Evolutionary conservation across 2,888 invertebrate genomes (phyloP), one percentile per base, ranked within the genome.

Genomic region (Oligia strigilis): DNA sequence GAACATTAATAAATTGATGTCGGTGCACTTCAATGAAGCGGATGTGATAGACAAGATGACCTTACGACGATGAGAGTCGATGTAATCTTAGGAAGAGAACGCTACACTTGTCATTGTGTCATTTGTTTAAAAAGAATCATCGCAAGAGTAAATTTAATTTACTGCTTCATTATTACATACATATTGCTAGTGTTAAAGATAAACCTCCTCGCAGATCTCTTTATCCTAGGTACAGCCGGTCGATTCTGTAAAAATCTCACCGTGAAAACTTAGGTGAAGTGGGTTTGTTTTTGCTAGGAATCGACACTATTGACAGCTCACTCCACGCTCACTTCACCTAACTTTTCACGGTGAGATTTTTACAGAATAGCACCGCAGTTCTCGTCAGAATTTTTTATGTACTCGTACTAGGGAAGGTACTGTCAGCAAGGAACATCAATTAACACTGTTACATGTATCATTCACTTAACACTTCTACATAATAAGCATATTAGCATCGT

Each of bases 31-130:
- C 13, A 87, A 62, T 67, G n/a, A 79, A 75, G 62, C 84, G 88
- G 87, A 81, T 67, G 76, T 79, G 64, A 81, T 64, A 76, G 29
- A 49, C 76, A 70, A 70, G 67, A 65, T 83, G 80, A 81, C 83
- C 86, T 77, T 75, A 65, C 29, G 62, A 79, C 78, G 62, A 49
- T 73, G 58, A 78, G 77, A 79, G 49, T 70, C 36, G 9, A 62
- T 60, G 40, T 71, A 49, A 77, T 70, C 62, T 69, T 72, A 70
- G 40, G 14, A 60, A 70, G 29, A 46, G 36, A 67, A 60, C 62
- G 70, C 23, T 76, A 29, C 65, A 81, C 76, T 81, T 85, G 60
- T 64, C 86, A 73, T 69, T 83, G 49, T 71, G 60, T 64, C 43
- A 58, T 40, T 40, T 62, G n/a, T 52, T 70, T 60, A 29, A 72